Evolutionary conservation across 2,113 vertebrate genomes (phyloP), one percentile per base, ranked within the genome.

Genomic region (Sula dactylatra): DNA sequence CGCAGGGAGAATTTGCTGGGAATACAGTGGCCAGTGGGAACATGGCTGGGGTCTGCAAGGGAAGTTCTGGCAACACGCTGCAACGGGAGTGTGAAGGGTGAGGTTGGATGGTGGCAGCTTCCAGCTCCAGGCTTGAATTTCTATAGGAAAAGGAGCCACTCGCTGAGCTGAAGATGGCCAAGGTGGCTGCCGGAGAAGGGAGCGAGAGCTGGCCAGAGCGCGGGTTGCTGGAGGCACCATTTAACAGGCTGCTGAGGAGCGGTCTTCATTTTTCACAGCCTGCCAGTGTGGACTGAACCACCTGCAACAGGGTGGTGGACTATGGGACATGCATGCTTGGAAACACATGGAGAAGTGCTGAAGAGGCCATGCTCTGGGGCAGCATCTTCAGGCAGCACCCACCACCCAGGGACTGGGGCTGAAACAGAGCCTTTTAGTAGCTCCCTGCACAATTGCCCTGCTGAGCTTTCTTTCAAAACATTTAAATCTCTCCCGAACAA

Each of bases 401-500:
- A 69, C 26, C 58, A 65, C 18, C 26, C 7, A 0, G 34, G n/a
- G 32, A 40, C 61, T 94, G 38, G 0, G 1, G n/a, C 77, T 64
- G 49, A 50, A 85, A 71, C 18, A n/a, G 38, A 85, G 62, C 32
- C 66, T 38, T 80, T 70, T 13, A n/a, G 31, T 17, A 77, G 32
- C 36, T 65, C 61, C 29, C 40, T 58, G 66, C 5, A 1, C 12
- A 18, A 44, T 7, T 49, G 40, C 56, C 52, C 56, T 38, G 7
- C 42, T 81, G 70, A 74, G 22, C 77, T 87, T 89, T 58, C 83
- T 56, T 73, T 73, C 66, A 69, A 73, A 94, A 91, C 69, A 80
- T 67, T 45, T 55, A 58, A 82, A 85, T 85, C n/a, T 80, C 66
- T 80, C 22, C 58, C 4, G 29, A 97, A 82, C 61, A 93, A 42